Percentiles rank a stretch among this genome's conserved stretches.
Conservation (phyloP, 2,113 vertebrate genomes). For the Ceratotherium simum region DNA sequence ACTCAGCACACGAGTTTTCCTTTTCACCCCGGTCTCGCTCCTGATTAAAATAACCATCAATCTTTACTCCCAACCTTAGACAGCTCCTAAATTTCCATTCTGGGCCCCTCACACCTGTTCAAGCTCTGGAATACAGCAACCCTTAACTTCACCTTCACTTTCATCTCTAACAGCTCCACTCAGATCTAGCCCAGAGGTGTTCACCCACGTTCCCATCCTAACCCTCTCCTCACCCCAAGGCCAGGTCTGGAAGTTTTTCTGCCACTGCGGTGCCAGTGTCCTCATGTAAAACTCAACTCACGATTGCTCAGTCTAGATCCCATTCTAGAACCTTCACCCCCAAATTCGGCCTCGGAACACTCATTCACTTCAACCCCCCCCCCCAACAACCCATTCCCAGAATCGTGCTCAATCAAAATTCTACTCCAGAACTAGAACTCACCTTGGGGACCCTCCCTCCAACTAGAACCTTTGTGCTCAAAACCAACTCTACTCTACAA, state of each 20-base stretch:
- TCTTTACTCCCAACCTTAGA: neutral
- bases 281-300: neutral
- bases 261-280: neutral
- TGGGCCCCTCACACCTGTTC: accelerated
- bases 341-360: neutral
- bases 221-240: neutral
- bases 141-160: neutral
- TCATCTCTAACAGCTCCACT: neutral
- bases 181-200: no score
- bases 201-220: accelerated
- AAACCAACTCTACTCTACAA: neutral
- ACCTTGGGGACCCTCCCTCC: neutral
- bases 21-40: neutral
- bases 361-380: neutral
- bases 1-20: neutral
- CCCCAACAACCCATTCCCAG: neutral
- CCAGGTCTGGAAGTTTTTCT: neutral
- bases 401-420: neutral
- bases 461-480: neutral
- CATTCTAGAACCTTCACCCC: neutral
- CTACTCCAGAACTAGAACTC: neutral
- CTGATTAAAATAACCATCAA: neutral
- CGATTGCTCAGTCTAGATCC: neutral
- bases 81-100: neutral
- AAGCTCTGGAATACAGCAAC: neutral